A percentile compares a stretch with the other conserved stretches of the same genome.
Conservation (phyloP, 2,888 invertebrate genomes). For the Heterodera filipjevi region DNA sequence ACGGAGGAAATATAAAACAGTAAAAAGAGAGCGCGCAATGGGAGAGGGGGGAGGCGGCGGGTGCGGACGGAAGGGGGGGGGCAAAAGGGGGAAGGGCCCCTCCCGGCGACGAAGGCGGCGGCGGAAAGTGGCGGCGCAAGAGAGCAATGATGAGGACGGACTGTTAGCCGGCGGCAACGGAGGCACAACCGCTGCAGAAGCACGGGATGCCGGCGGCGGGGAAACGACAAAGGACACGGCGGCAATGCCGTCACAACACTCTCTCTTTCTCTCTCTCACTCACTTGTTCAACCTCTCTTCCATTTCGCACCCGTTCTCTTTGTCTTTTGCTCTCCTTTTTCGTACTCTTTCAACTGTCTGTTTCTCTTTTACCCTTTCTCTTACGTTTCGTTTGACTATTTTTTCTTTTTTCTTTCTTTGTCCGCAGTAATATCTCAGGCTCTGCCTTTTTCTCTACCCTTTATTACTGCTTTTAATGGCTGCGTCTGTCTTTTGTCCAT, state of each 20-base stretch:
- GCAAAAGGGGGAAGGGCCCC: neutral
- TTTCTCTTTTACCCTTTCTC: too few relatives aligned
- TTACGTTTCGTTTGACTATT: too few relatives aligned
- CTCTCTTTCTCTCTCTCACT: too few relatives aligned
- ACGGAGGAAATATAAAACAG: conserved; percentile 19
- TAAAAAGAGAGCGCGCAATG: conserved; percentile 21
- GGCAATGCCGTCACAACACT: neutral
- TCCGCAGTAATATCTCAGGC: neutral
- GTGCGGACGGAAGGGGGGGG: neutral
- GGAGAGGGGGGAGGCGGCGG: neutral
- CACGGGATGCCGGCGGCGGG: neutral
- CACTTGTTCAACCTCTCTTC: neutral
- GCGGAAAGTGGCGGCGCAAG: conserved; percentile 3
- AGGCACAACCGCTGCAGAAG: neutral
- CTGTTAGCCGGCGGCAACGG: neutral
- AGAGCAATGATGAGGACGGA: neutral
- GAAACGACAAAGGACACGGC: neutral
- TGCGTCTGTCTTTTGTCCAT: neutral
- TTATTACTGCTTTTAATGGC: neutral
- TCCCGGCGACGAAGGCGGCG: neutral
- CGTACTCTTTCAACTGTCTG: too few relatives aligned
- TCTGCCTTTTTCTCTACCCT: neutral
- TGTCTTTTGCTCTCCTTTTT: too few relatives aligned
- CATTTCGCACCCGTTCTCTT: too few relatives aligned
- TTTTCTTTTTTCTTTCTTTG: too few relatives aligned